Conservation (phyloP, 2,113 vertebrate species). For the Scopus umbretta region DNA sequence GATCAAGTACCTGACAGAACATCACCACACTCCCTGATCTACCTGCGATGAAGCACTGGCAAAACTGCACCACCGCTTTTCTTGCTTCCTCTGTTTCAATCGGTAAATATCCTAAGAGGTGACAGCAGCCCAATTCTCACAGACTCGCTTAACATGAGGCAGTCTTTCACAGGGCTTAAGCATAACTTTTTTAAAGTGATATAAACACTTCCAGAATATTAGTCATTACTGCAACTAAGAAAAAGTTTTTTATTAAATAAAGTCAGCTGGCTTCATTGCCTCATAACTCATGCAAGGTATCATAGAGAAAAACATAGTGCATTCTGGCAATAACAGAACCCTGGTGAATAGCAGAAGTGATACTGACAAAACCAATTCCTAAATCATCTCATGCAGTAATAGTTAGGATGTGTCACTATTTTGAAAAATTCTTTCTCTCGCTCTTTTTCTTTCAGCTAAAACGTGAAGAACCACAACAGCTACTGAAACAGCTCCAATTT, state of each 20-base stretch:
- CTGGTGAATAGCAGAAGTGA: not conserved
- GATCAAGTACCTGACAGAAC: not conserved
- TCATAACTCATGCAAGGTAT: not conserved
- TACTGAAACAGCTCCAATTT: not conserved
- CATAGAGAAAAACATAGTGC: not conserved
- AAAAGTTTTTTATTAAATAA: not conserved
- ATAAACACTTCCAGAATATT: not conserved
- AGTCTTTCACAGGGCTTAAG: not conserved
- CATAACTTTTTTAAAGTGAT: not conserved
- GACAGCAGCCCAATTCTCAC: not conserved
- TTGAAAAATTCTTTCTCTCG: not conserved
- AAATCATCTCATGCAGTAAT: not conserved
- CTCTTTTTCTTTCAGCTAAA: not conserved
- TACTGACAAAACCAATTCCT: not conserved
- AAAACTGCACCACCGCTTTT: not conserved
- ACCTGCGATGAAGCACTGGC: not conserved
- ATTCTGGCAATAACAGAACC: not conserved
- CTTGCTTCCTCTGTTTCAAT: not conserved
- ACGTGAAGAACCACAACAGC: rapidly evolving
- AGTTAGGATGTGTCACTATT: not conserved
- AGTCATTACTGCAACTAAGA: not conserved
- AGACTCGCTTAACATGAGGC: not conserved
- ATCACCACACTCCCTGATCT: not conserved
- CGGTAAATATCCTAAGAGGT: rapidly evolving
- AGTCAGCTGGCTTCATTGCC: not conserved